Evolutionary conservation across 2,113 vertebrate genomes (phyloP).

Genomic region (Anolis sagrei): DNA sequence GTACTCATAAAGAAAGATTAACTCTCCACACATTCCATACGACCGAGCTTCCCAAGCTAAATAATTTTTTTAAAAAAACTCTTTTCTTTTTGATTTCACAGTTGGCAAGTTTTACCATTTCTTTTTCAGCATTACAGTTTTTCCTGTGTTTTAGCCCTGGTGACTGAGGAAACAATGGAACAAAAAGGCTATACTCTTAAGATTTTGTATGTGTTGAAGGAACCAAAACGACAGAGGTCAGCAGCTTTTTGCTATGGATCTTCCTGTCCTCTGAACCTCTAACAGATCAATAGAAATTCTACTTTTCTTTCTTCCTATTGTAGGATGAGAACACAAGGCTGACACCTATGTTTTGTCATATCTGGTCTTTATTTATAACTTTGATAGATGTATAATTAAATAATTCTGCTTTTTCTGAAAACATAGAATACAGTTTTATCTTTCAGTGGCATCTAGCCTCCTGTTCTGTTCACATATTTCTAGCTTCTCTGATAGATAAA

Average conservation of each 20-base stretch:
- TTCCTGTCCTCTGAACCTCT: slow-evolving; percentile 26
- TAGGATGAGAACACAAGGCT: background rate
- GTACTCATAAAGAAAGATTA: background rate
- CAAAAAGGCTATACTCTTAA: background rate
- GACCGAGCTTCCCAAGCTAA: background rate
- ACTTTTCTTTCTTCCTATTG: slow-evolving; percentile 37
- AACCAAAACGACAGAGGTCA: slow-evolving; percentile 25
- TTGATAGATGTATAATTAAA: background rate
- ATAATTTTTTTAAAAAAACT: background rate
- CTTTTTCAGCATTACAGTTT: slow-evolving; percentile 20
- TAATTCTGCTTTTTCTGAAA: too few relatives aligned
- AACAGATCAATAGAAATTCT: slow-evolving; percentile 23
- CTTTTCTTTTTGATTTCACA: slow-evolving; percentile 29
- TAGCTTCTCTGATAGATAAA: too few relatives aligned
- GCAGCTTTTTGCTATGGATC: background rate
- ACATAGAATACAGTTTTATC: too few relatives aligned
- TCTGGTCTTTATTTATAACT: background rate
- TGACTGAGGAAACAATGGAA: slow-evolving; percentile 6
- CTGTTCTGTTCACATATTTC: too few relatives aligned
- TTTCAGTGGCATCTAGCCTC: too few relatives aligned
- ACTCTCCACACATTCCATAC: background rate
- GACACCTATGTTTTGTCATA: slow-evolving; percentile 25
- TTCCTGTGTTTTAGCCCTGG: background rate
- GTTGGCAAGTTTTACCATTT: slow-evolving; percentile 34
- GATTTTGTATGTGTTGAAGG: background rate